Evolutionary conservation across 2,113 vertebrate species (phyloP), one percentile per base, ranked within the genome.

Genomic region (Silurus meridionalis): DNA sequence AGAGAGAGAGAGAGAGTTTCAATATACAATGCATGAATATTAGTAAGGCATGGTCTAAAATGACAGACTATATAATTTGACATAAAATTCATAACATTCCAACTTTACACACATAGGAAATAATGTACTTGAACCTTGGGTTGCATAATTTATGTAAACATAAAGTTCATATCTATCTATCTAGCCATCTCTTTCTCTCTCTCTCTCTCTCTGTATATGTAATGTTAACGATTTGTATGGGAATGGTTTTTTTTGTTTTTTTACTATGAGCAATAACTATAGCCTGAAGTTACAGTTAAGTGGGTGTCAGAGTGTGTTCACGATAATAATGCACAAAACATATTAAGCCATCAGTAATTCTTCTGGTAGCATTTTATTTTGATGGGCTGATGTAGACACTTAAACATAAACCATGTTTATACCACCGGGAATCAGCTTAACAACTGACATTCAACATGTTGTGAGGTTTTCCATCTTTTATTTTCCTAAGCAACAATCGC

Each of bases 141-240:
- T 52, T 75, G 52, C 48, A 75, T 52, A 52, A n/a, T 50, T 75
- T 53, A 75, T 75, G 19, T 23, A 75, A 75, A 52, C 72, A 75
- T n/a, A 75, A n/a, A 52, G 9, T 53, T n/a, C 37, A 37, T 37
- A 37, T 37, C 37, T 37, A 37, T 2, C 37, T 37, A 37, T 37
- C 37, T 2, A 37, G 1, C 28, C 2, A 1, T 37, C 28, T 37
- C 37, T 37, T 2, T 37, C 2, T 37, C 37, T 37, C 37, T 37
- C 37, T 37, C 37, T 37, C 37, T 37, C 37, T 37, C 37, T 37
- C 37, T 37, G 37, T 37, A 37, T 37, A 37, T 37, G 37, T 37
- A 37, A 37, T 37, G 37, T 37, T 2, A 37, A 37, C 37, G 37
- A 37, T 37, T 21, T 21, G 69, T 48, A 72, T 48, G 15, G 69